These are phyloP conservation scores for Alligator mississippiensis DNA, from an alignment of 2,113 vertebrate species.

Conservation along the genomic window DNA sequence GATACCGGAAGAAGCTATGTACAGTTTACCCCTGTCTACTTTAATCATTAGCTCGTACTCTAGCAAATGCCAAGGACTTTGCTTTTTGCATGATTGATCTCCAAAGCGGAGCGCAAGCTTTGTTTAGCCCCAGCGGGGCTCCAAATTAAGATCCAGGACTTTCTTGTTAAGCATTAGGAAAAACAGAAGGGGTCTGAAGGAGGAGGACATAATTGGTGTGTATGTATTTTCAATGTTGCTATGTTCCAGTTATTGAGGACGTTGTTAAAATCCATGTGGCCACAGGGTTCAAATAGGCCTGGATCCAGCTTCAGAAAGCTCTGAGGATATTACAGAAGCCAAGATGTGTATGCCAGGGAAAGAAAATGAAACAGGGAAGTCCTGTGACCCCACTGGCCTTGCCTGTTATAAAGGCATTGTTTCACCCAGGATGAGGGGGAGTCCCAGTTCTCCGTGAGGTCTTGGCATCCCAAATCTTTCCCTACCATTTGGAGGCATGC, in stretches of 20 bases:
- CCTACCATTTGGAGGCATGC: background rate
- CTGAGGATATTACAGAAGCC: background rate
- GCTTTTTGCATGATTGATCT: background rate
- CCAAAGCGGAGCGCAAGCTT: background rate
- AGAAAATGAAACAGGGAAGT: conserved; percentile 59
- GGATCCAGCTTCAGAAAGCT: background rate
- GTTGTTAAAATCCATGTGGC: fast-evolving
- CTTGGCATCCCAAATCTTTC: background rate
- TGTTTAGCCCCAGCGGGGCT: background rate
- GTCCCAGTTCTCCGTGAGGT: background rate
- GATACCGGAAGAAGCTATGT: background rate
- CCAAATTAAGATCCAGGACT: conserved; percentile 29
- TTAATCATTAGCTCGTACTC: background rate
- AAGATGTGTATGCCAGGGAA: conserved; percentile 32
- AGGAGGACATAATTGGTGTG: background rate
- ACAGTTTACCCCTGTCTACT: background rate
- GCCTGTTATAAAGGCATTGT: conserved; percentile 15
- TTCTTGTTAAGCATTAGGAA: conserved; percentile 48
- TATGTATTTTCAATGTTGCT: conserved; percentile 5
- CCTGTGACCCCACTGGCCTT: conserved; percentile 49
- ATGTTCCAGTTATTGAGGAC: conserved; percentile 11
- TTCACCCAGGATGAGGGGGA: background rate
- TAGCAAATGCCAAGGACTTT: background rate
- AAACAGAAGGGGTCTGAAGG: background rate
- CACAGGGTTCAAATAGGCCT: conserved; percentile 2